Evolutionary conservation across 2,888 invertebrate genomes (phyloP).

Genomic region (Tinea pellionella): DNA sequence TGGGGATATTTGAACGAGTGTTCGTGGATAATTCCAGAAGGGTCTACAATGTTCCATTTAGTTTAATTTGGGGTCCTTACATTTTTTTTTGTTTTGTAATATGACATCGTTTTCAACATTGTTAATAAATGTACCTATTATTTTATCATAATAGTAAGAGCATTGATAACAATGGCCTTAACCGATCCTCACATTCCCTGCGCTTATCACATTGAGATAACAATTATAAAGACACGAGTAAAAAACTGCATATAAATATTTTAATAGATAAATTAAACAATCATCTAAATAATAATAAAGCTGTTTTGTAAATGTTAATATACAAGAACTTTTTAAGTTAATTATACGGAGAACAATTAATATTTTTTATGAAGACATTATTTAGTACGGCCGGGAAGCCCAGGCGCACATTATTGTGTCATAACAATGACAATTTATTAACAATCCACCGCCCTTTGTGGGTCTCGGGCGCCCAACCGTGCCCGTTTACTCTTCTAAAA

Average conservation of each 20-base stretch:
- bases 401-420: slow-evolving; percentile 17
- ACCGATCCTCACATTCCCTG: not conserved
- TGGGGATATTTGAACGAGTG: too few relatives aligned
- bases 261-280: too few relatives aligned
- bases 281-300: not conserved
- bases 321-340: not conserved
- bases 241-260: too few relatives aligned
- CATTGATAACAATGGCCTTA: not conserved
- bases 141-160: not conserved
- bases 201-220: not conserved
- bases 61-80: too few relatives aligned
- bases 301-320: not conserved
- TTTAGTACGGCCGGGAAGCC: not conserved
- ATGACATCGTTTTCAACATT: not conserved
- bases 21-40: too few relatives aligned
- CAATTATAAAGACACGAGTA: not conserved
- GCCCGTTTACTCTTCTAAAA: slow-evolving; percentile 18
- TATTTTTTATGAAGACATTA: not conserved
- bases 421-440: slow-evolving; percentile 51
- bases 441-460: slow-evolving; percentile 35
- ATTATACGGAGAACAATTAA: not conserved
- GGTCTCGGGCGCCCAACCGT: slow-evolving; percentile 24
- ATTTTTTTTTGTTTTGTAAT: too few relatives aligned
- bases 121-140: not conserved
- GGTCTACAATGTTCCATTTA: too few relatives aligned